These are phyloP conservation scores for Salminus brasiliensis DNA, from an alignment of 2,113 vertebrate genomes.

Conservation along the genomic window DNA sequence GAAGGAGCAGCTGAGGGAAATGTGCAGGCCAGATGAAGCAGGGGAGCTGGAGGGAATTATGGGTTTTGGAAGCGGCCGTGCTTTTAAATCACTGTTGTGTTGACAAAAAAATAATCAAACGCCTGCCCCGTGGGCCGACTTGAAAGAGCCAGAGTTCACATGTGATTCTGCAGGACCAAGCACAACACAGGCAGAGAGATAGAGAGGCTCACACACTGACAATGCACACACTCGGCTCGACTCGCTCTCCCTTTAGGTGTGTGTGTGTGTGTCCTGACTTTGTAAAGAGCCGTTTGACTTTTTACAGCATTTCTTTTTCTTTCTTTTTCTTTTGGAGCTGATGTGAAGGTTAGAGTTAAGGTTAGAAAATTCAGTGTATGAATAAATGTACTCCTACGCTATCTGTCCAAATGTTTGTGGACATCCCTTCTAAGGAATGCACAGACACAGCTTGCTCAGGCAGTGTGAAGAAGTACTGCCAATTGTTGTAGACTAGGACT, in stretches of 20 bases:
- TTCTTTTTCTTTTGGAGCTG: no score
- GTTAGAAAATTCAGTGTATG: no score
- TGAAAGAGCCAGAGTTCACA: slow-evolving; percentile 56
- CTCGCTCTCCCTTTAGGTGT: background rate
- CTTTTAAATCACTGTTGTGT: slow-evolving; percentile 59
- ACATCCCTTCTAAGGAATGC: no score
- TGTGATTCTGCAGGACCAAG: slow-evolving; percentile 46
- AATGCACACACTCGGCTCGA: background rate
- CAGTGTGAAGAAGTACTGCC: no score
- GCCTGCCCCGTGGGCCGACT: slow-evolving; percentile 45
- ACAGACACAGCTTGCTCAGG: no score
- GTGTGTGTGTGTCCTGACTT: background rate
- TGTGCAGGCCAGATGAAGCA: slow-evolving; percentile 64
- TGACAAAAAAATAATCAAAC: slow-evolving; percentile 58
- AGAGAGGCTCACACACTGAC: background rate
- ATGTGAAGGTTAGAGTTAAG: no score
- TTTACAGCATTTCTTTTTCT: no score
- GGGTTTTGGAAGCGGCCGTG: slow-evolving; percentile 48
- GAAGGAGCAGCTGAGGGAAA: slow-evolving; percentile 47
- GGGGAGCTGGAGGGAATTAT: slow-evolving; percentile 48
- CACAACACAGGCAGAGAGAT: slow-evolving; percentile 6
- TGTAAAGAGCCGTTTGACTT: no score
- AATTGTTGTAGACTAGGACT: no score
- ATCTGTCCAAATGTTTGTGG: no score
- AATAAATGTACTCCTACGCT: background rate